phyloP scores from a whole-genome alignment of 2,113 vertebrate species.

The Actenoides lindsayi region DNA sequence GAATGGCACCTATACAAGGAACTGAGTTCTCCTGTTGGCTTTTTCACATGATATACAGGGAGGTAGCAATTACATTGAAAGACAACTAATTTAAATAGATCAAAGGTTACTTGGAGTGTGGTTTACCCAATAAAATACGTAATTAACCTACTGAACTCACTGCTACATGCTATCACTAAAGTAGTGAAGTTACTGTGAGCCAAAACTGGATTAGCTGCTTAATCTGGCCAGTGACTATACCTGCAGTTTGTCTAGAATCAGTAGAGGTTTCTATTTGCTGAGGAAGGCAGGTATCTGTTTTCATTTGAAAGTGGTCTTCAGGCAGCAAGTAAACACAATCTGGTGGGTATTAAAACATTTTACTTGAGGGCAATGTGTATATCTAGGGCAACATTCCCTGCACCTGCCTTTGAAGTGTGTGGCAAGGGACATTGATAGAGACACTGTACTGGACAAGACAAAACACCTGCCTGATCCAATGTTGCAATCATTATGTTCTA shows the following conservation, averaged over 20 bases:
- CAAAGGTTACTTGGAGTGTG: neutral
- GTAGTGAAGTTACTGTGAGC: neutral
- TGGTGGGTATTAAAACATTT: neutral
- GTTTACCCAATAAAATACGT: neutral
- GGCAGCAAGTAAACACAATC: neutral
- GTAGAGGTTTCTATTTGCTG: neutral
- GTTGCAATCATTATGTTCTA: neutral
- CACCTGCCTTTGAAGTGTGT: neutral
- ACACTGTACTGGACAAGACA: neutral
- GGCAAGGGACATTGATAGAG: neutral
- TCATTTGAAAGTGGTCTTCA: neutral
- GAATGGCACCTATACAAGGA: neutral
- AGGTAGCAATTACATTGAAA: neutral
- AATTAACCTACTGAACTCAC: neutral
- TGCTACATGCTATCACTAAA: neutral
- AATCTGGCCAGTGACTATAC: neutral
- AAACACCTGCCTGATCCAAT: neutral
- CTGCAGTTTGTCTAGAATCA: neutral
- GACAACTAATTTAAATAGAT: neutral
- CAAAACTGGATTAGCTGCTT: neutral
- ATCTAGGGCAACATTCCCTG: neutral
- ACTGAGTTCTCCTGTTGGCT: neutral
- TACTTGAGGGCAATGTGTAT: neutral
- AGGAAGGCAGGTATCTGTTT: neutral
- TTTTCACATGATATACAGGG: neutral